Conservation (phyloP, 2,113 vertebrate species). For the Megalops atlanticus region DNA sequence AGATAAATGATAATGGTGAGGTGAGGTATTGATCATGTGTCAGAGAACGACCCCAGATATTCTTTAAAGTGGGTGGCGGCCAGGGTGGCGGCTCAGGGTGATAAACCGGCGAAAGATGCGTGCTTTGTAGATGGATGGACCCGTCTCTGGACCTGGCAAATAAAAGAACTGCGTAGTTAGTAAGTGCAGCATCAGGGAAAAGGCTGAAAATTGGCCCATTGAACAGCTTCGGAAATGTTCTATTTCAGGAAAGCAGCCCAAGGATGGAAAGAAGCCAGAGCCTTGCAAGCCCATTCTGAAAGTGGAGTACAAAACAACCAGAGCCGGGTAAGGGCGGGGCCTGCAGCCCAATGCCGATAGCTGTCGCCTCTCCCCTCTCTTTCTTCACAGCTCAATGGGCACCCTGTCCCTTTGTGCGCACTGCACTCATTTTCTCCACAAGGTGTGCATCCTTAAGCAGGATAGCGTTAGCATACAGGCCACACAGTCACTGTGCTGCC, state of each 20-base stretch:
- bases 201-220: background rate
- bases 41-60: background rate
- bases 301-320: conserved; percentile 98
- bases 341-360: background rate
- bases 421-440: too few relatives aligned
- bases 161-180: conserved; percentile 24
- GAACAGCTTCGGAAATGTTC: conserved; percentile 61
- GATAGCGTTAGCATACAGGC: too few relatives aligned
- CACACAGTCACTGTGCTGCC: too few relatives aligned
- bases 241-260: conserved; percentile 95
- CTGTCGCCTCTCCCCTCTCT: background rate
- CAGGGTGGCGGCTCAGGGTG: background rate
- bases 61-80: background rate
- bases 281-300: conserved; percentile 99
- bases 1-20: background rate
- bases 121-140: background rate
- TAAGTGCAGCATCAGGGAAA: conserved; percentile 33
- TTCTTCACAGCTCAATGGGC: too few relatives aligned
- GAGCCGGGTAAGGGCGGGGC: conserved; percentile 80
- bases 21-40: background rate
- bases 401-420: background rate
- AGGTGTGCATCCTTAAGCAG: too few relatives aligned
- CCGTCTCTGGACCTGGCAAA: conserved; percentile 13
- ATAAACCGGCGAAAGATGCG: background rate
- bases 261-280: conserved; percentile 99